These are phyloP conservation scores for Paratilapia polleni DNA, from an alignment of 2,113 vertebrate genomes.

Conservation along the genomic window DNA sequence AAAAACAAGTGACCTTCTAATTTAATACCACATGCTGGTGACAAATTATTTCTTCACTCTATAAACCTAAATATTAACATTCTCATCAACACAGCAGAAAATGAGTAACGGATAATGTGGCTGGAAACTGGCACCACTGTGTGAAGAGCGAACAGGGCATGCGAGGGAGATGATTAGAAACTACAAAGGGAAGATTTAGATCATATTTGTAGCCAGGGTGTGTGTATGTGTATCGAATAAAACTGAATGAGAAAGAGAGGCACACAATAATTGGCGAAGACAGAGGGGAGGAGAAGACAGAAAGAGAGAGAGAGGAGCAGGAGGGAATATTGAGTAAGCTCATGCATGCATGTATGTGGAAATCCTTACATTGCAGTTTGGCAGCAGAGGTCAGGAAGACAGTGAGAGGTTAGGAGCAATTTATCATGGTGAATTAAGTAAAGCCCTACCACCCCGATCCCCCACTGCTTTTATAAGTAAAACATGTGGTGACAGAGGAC, in stretches of 20 bases:
- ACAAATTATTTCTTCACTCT: slow-evolving; percentile 23
- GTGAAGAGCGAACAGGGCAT: slow-evolving; percentile 20
- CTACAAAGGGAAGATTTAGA: slow-evolving; percentile 67
- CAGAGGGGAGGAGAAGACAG: neutral
- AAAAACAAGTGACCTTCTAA: slow-evolving; percentile 30
- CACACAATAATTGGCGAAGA: slow-evolving; percentile 13
- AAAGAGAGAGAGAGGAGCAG: neutral
- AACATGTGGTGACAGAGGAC: slow-evolving; percentile 49
- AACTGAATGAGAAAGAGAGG: slow-evolving; percentile 28
- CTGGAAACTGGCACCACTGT: slow-evolving; percentile 31
- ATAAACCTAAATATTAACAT: slow-evolving; percentile 55
- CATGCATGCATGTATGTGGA: slow-evolving; percentile 20
- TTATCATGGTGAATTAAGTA: slow-evolving; percentile 49
- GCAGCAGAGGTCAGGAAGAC: slow-evolving; percentile 32
- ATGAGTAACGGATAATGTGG: slow-evolving; percentile 48
- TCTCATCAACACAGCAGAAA: slow-evolving; percentile 38
- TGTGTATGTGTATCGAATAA: slow-evolving; percentile 12
- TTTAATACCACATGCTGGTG: neutral
- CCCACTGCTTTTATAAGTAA: slow-evolving; percentile 23
- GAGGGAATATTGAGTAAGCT: neutral
- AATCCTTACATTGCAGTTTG: slow-evolving; percentile 43
- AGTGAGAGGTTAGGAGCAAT: slow-evolving; percentile 37
- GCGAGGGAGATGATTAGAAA: slow-evolving; percentile 53
- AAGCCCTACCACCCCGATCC: neutral
- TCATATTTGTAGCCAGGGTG: slow-evolving; percentile 44